Evolutionary conservation across 1,140 invertebrate genomes (phyloP), one percentile per base, ranked within the genome.

Genomic region (Papilio machaon): DNA sequence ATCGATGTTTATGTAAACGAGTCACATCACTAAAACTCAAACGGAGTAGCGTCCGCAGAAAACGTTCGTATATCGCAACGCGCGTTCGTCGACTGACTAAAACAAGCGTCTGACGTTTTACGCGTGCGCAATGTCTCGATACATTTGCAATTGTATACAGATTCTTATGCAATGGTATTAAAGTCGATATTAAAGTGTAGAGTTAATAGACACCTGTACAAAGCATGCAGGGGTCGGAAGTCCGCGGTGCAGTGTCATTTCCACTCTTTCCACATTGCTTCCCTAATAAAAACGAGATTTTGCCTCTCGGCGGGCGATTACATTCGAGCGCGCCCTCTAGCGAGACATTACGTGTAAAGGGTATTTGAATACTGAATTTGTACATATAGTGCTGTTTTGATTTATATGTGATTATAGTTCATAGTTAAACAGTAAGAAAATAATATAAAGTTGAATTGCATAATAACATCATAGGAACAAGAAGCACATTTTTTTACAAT

Each of bases 211-310:
- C 92, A 94, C 92, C 92, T 94, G 92, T 93, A 91, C 86, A 90
- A 89, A 47, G 82, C 79, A 87, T 87, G 87, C 87, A 90, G 86
- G 89, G 91, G 89, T 91, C 90, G 92, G 91, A 93, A 93, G 92
- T 91, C 87, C 86, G 87, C 86, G 90, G 90, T 94, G 91, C 92
- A 94, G 89, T 93, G 92, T 94, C 91, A 92, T 91, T 93, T 90
- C 91, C 91, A 92, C 91, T 90, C 87, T 88, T 89, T 89, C 89
- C 89, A 91, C 90, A 87, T 91, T 88, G 88, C 90, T 91, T 91
- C 90, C 88, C 88, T 89, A 91, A 93, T 92, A 93, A 92, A 92
- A 93, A 92, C 90, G 90, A 90, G 91, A 91, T 92, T 92, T 89
- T 81, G 82, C 83, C 87, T 83, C 85, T 82, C 81, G 81, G 83